Percentiles rank a stretch among this genome's conserved stretches.
Evolutionary conservation across 2,797 vertebrate genomes (phyloP).

Genomic region (Cottoperca gobio): DNA sequence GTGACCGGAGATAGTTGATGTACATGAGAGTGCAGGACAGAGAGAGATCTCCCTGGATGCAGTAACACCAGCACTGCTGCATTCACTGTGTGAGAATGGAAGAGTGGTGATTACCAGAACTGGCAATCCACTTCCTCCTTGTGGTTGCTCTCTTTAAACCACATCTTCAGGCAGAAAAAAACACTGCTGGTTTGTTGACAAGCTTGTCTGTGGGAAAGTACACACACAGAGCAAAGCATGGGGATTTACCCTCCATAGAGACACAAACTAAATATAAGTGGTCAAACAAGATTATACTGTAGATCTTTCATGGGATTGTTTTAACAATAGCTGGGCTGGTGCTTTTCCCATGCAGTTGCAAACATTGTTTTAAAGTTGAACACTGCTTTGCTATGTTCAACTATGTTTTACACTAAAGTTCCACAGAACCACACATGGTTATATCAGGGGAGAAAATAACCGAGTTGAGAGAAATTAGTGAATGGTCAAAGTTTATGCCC

Average conservation of each 20-base stretch:
- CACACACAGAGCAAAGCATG: constrained; percentile 52
- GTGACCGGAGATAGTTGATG: background rate
- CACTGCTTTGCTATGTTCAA: background rate
- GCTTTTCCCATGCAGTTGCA: constrained; percentile 24
- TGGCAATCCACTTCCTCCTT: constrained; percentile 70
- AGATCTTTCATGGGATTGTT: constrained; percentile 18
- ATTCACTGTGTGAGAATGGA: constrained; percentile 53
- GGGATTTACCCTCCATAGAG: constrained; percentile 60
- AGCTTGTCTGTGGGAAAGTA: constrained; percentile 57
- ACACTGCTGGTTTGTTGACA: constrained; percentile 72
- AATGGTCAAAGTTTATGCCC: background rate
- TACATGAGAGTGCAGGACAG: background rate
- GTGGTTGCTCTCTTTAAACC: constrained; percentile 66
- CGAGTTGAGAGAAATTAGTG: background rate
- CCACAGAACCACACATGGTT: background rate
- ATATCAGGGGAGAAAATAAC: background rate
- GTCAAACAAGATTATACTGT: constrained; percentile 27
- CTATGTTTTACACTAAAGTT: constrained; percentile 1
- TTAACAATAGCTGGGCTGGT: constrained; percentile 43
- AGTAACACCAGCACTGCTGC: constrained; percentile 31
- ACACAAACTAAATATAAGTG: constrained; percentile 39
- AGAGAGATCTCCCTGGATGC: constrained; percentile 14
- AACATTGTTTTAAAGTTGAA: background rate
- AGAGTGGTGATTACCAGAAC: constrained; percentile 57
- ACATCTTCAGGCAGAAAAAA: constrained; percentile 64